These are phyloP conservation scores for Excalfactoria chinensis DNA, from an alignment of 2,113 vertebrate genomes.

Conservation along the genomic window DNA sequence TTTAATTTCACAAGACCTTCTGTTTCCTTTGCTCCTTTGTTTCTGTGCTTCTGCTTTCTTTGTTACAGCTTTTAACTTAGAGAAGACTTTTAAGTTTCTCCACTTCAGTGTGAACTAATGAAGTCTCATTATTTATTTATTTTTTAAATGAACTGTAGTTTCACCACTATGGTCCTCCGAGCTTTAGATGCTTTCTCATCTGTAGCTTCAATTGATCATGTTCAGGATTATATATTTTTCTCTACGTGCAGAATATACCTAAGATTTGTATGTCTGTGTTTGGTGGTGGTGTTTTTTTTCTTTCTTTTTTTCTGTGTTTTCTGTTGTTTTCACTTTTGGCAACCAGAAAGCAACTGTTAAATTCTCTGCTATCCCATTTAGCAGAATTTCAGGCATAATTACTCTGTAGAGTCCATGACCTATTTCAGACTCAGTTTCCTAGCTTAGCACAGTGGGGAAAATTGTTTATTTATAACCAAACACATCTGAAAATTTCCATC, in stretches of 20 bases:
- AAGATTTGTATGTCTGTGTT: background rate
- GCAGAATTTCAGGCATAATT: background rate
- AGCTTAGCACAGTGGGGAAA: constrained; percentile 54
- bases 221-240: background rate
- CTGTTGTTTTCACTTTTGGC: background rate
- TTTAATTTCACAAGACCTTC: constrained; percentile 67
- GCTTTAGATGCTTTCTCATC: constrained; percentile 20
- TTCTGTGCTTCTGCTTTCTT: constrained; percentile 61
- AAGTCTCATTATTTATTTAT: constrained; percentile 67
- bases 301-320: background rate
- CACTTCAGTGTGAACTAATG: constrained; percentile 66
- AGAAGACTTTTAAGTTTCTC: constrained; percentile 58
- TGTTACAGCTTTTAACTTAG: constrained; percentile 68
- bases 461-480: constrained; percentile 61
- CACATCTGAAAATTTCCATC: constrained; percentile 44
- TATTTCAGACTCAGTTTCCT: constrained; percentile 58
- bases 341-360: background rate
- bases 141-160: constrained; percentile 63
- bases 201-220: constrained; percentile 19
- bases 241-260: background rate
- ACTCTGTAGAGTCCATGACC: constrained; percentile 13
- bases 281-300: background rate
- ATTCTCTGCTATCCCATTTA: background rate
- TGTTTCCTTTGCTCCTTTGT: constrained; percentile 61
- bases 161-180: constrained; percentile 43